Evolutionary conservation across 2,888 invertebrate genomes (phyloP).

Genomic region (Nowickia ferox): DNA sequence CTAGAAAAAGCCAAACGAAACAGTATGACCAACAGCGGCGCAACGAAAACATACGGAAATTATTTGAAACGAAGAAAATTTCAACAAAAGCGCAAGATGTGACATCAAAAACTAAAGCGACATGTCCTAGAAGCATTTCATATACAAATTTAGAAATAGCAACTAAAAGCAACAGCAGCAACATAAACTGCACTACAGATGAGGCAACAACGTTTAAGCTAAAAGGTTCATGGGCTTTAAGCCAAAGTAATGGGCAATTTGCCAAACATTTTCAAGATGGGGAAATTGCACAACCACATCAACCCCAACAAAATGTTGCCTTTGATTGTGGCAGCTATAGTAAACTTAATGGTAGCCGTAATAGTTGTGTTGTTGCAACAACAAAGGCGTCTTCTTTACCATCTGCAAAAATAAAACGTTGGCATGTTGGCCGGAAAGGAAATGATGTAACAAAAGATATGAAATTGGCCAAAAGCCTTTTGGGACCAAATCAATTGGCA

Average conservation of each 20-base stretch:
- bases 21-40: constrained; percentile 78
- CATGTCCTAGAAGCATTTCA: constrained; percentile 76
- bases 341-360: constrained; percentile 60
- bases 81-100: constrained; percentile 58
- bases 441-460: constrained; percentile 65
- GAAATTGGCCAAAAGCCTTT: constrained; percentile 66
- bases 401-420: constrained; percentile 57
- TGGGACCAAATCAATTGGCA: constrained; percentile 69
- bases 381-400: neutral
- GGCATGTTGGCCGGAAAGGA: constrained; percentile 60
- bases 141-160: constrained; percentile 67
- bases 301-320: constrained; percentile 45
- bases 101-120: constrained; percentile 34
- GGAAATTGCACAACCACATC: constrained; percentile 55
- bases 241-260: constrained; percentile 77
- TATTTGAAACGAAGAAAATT: constrained; percentile 76
- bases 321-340: constrained; percentile 59
- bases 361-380: constrained; percentile 51
- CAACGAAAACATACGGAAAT: constrained; percentile 79
- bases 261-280: constrained; percentile 66
- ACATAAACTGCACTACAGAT: constrained; percentile 59
- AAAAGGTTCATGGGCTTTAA: constrained; percentile 67
- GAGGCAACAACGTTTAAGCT: constrained; percentile 52
- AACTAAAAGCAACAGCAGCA: constrained; percentile 31
- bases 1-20: constrained; percentile 72